Evolutionary conservation across 1,140 invertebrate species (phyloP), one percentile per base, ranked within the genome.

Genomic region (Drosophila carrolli): DNA sequence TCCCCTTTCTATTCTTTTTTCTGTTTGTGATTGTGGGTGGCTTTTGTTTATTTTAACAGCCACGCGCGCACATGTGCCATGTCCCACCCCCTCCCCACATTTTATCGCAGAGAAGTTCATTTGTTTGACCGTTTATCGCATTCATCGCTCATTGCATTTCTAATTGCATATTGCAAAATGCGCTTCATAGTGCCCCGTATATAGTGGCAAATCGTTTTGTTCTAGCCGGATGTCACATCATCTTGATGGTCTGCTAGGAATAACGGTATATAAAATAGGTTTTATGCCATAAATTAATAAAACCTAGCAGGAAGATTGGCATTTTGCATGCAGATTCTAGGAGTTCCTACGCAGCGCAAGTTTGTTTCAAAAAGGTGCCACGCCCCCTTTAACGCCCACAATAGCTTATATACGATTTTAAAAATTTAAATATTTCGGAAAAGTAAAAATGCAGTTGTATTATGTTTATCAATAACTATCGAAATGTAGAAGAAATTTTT

Each of bases 1-100:
- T 5, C 9, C 29, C n/a, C 9, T 23, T 29, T 71, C 35, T 29
- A 43, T 43, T 65, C 16, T 50, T 6, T 27, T 16, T 50, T 47
- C 37, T 27, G 4, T 66, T 16, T 23, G 19, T 68, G 68, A 61
- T 66, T 61, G 82, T 70, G 78, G 70, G 56, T 71, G 72, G 43
- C 40, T 55, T 57, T 70, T 85, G 75, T 86, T 85, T 85, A 53
- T 58, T 86, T 85, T 85, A 82, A 77, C 60, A 58, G 82, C 82
- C 78, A 85, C 82, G 82, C 61, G 82, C 75, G 60, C 68, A 57
- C 60, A 75, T 78, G 73, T 78, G 41, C 37, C 40, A 1, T n/a
- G 27, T 27, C 9, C n/a, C 35, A 3, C 43, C 27, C 41, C n/a
- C 11, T 8, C 23, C 11, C 10, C 37, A 8, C 16, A 11, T 53